Evolutionary conservation across 2,113 vertebrate genomes (phyloP), one percentile per base, ranked within the genome.

Genomic region (Erpornis zantholeuca): DNA sequence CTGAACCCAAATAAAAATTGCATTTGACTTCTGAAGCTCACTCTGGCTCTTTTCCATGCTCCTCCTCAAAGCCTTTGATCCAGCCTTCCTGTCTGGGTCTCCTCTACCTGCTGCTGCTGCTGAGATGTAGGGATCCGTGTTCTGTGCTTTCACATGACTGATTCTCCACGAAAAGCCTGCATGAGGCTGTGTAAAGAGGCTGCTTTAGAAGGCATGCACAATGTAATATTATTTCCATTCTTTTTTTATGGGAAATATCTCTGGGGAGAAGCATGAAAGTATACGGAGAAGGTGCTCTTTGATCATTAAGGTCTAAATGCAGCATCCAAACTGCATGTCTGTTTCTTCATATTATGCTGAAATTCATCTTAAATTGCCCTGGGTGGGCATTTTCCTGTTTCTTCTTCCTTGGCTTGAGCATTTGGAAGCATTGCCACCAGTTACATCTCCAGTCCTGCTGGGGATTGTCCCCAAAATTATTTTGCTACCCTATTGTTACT

Each of bases 1-100:
- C 81, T 47, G 87, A 93, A 82, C 86, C 77, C 82, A 68, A 73
- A 92, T 91, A 76, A 94, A 88, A 97, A 92, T 44, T 82, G 80
- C 9, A 11, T 89, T 91, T 89, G 83, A 68, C 77, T 94, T 77
- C 72, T 88, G 72, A 81, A 81, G 72, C 52, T 69, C 71, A 21
- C 52, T 50, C 42, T 38, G 45, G 42, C 70, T 57, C 49, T 42
- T 45, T 44, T 69, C 47, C 63, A 60, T 57, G 80, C 73, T 92
- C 75, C 75, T 94, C 79, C 93, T 90, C 54, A 73, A 31, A 70
- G 59, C 3, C 3, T 78, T 86, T 80, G 73, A 91, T 93, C 72
- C 82, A 86, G 60, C 70, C 45, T 91, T 90, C 44, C 88, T 71
- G 36, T 19, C 90, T 82, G 60, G 78, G 50, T 56, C 80, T 93